Conservation (phyloP, 2,797 vertebrate species). For the Phoxinus dragarum region DNA sequence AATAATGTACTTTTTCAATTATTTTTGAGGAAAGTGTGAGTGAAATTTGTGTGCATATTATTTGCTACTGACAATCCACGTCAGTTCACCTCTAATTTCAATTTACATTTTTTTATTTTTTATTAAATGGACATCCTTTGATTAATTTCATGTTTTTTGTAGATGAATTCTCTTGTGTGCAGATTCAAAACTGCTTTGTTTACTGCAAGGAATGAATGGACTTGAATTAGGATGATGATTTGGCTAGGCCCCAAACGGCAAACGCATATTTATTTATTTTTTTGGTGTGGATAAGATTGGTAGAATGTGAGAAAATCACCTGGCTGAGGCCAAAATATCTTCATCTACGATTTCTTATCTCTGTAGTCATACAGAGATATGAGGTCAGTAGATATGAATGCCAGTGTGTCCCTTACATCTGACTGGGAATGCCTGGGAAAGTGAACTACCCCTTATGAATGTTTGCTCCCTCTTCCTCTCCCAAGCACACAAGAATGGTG, state of each 20-base stretch:
- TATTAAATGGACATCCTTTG: background rate
- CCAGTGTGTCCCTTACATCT: conserved; percentile 51
- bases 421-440: conserved; percentile 54
- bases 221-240: background rate
- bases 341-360: conserved; percentile 32
- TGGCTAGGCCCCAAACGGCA: background rate
- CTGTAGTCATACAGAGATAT: background rate
- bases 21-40: background rate
- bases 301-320: conserved; percentile 15
- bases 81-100: too few species aligned
- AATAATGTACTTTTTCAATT: background rate
- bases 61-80: background rate
- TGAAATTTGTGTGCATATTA: background rate
- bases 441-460: conserved; percentile 30
- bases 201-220: background rate
- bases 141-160: background rate
- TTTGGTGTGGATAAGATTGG: background rate
- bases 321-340: conserved; percentile 4
- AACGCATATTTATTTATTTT: background rate
- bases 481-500: conserved; percentile 68
- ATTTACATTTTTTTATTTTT: too few species aligned
- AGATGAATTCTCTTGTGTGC: background rate
- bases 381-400: conserved; percentile 44
- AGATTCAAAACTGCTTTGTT: background rate
- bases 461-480: conserved; percentile 56